Evolutionary conservation across 2,888 invertebrate species (phyloP).

Genomic region (Lithophane ornitopus): DNA sequence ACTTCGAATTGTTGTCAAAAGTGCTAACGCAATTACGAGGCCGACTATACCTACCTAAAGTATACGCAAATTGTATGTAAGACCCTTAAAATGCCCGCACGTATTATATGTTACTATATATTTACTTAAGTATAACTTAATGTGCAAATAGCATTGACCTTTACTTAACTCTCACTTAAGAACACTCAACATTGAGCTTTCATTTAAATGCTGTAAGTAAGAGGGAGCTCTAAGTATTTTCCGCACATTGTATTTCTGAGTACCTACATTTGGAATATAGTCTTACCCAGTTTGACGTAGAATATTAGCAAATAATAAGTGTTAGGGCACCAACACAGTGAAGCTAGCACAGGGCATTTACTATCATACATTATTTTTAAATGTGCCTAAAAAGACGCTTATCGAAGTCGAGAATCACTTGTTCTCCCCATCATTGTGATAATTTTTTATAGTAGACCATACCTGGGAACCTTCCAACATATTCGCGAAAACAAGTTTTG

Average conservation of each 20-base stretch:
- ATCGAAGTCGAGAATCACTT: too few species aligned
- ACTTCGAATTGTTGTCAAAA: not conserved
- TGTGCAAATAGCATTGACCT: constrained; percentile 31
- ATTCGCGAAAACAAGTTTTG: too few species aligned
- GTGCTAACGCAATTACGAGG: not conserved
- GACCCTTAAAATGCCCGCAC: not conserved
- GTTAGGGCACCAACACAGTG: not conserved
- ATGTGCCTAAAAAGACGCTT: too few species aligned
- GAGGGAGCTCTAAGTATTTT: not conserved
- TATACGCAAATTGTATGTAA: not conserved
- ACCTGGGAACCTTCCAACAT: too few species aligned
- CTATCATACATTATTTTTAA: not conserved
- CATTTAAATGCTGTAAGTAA: constrained; percentile 24
- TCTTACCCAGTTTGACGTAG: not conserved
- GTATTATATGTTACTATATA: constrained; percentile 1
- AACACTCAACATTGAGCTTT: constrained; percentile 27
- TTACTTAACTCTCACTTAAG: constrained; percentile 40
- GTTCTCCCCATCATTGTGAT: not conserved
- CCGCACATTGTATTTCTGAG: not conserved
- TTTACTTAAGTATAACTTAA: constrained; percentile 21
- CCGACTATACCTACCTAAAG: not conserved
- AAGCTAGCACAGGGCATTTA: not conserved
- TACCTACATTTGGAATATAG: not conserved
- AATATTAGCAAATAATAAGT: not conserved
- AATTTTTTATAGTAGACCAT: too few species aligned